These are phyloP conservation scores for Cydia fagiglandana DNA, from an alignment of 1,140 invertebrate species.

Conservation along the genomic window DNA sequence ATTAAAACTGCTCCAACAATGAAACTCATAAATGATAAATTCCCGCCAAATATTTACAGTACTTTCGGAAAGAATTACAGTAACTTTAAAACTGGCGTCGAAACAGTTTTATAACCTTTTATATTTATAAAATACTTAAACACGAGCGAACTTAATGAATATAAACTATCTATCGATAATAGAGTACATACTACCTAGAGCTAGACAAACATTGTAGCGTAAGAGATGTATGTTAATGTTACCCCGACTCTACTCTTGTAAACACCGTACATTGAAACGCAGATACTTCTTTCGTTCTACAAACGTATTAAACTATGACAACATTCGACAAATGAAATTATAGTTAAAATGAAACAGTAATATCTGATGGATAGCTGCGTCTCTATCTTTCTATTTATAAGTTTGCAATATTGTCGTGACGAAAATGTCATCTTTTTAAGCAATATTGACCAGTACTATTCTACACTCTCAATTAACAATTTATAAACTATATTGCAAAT, in stretches of 20 bases:
- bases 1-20: background rate
- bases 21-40: background rate
- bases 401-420: too few relatives aligned
- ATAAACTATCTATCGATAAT: background rate
- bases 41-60: slow-evolving; percentile 9
- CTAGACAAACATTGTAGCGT: background rate
- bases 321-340: too few relatives aligned
- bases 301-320: too few relatives aligned
- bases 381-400: too few relatives aligned
- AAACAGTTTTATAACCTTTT: background rate
- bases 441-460: too few relatives aligned
- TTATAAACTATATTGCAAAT: too few relatives aligned
- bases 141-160: background rate
- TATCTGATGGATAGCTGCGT: too few relatives aligned
- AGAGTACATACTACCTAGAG: background rate
- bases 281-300: too few relatives aligned
- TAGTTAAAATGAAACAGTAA: too few relatives aligned
- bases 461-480: too few relatives aligned
- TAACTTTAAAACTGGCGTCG: background rate
- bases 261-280: background rate
- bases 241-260: background rate
- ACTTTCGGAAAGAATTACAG: background rate
- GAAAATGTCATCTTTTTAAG: too few relatives aligned
- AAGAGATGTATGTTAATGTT: slow-evolving; percentile 1
- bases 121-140: slow-evolving; percentile 1